Base-by-base conservation (phyloP, 2,888 invertebrate genomes). In the Apeira syringaria region DNA sequence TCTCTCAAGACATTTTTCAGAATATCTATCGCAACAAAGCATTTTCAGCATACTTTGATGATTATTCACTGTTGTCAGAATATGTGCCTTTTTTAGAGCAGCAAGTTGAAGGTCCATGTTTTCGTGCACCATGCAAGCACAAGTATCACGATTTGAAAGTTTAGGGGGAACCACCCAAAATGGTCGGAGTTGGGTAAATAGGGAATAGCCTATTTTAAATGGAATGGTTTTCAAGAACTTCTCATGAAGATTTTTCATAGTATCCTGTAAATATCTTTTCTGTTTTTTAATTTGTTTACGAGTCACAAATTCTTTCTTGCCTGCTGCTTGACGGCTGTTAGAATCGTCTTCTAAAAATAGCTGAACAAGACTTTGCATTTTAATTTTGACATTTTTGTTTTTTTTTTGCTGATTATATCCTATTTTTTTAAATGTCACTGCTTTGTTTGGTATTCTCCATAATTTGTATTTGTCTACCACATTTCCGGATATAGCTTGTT, bases 111-210 rank as follows among this genome's bases (percentile, higher is more conserved):
- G 47, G 47, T 53, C 52, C 29, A 52, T 50, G 36, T 53, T 61
- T 52, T 48, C 58, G 48, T 53, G 60, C 8, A 25, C 39, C 24
- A 36, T 48, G 45, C 56, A 65, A 49, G n/a, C 20, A 47, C 56
- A 64, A 18, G 63, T 64, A 24, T 66, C 58, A 24, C 59, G 56
- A 34, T 59, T 50, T 47, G 10, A 20, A 6, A 31, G 4, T 11
- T 9, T 58, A 37, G 64, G 61, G 25, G 42, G 10, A 17, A 64
- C 58, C 27, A 64, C 49, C 60, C 58, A 50, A 52, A 56, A 56
- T 35, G 53, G 53, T 42, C 49, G 47, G 1, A 53, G 38, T 30
- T 40, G 36, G 45, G 53, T 34, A 50, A 64, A 57, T 8, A 43
- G 11, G 31, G 10, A 20, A 9, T 30, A 30, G 7, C 31, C 9